Base-by-base conservation (phyloP, 92 coral and sea anemone species). In the Actinostola sp. region DNA sequence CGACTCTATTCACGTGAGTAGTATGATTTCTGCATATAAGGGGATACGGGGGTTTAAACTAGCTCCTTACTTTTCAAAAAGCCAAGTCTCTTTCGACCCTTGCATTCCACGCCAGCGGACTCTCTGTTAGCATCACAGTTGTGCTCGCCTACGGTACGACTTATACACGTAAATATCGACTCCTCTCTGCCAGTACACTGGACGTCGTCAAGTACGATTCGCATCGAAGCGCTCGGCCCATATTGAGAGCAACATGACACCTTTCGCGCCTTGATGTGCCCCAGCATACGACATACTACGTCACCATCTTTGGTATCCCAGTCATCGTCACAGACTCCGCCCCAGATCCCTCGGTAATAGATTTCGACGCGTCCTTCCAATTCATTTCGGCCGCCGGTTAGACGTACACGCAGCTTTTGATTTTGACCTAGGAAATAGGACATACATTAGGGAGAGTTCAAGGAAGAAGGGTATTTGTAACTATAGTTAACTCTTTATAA, bases 211-310 rank as follows among this genome's bases (percentile, higher is more conserved):
- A 68, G 33, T 1, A 50, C 24, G 0, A 68, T 17, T 5, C 74
- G 74, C 12, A 55, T 39, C 8, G 74, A 68, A 24, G 74, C 61
- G 23, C 74, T 68, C 0, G 74, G 74, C 26, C 74, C 74, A 35
- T 68, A 68, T 38, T 68, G 42, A 3, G 74, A 68, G 24, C 74
- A 68, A 31, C 74, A 68, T 19, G 74, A 68, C 3, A 68, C 74
- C 4, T 48, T 25, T 8, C 57, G 1, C 2, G 74, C 74, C 21
- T 56, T 68, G 31, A 68, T 56, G 34, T 61, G 66, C 0, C 85
- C 85, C 35, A 80, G 55, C 79, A 74, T 70, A 0, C 79, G 72
- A 17, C 85, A 80, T 2, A 72, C 73, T 7, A 80, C 79, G 34
- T 80, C 66, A 12, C 78, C 79, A 8, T 53, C 67, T 35, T 71